Evolutionary conservation across 2,113 vertebrate genomes (phyloP).

Genomic region (Leucosticte australis): DNA sequence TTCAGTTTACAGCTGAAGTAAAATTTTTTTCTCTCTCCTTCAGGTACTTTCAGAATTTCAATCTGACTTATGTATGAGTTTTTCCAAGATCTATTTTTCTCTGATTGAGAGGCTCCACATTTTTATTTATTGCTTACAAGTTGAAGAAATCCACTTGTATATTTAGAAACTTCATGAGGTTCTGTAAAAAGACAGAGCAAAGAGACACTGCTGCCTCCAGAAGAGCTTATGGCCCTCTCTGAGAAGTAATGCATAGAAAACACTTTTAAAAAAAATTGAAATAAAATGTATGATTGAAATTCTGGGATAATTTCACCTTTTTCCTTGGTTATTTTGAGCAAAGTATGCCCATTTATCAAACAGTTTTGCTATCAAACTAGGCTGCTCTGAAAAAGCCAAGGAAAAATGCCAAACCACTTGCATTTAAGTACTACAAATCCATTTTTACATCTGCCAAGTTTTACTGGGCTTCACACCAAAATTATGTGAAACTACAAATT

Average conservation of each 20-base stretch:
- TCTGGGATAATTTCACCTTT: background rate
- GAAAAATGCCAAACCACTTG: background rate
- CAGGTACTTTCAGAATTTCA: background rate
- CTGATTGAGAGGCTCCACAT: background rate
- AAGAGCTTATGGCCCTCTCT: background rate
- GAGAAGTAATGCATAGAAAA: background rate
- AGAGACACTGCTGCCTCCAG: background rate
- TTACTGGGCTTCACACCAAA: background rate
- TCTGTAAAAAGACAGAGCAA: background rate
- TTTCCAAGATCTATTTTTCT: background rate
- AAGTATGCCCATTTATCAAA: background rate
- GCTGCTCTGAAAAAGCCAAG: background rate
- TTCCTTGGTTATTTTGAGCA: background rate
- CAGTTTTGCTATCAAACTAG: background rate
- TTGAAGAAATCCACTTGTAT: background rate
- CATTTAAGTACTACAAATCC: background rate
- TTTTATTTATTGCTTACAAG: background rate
- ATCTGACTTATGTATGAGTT: background rate
- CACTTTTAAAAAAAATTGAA: background rate
- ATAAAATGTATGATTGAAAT: background rate
- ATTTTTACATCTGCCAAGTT: background rate
- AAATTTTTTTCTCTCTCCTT: background rate
- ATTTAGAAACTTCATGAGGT: background rate
- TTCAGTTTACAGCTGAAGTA: background rate
- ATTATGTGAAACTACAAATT: background rate